Conservation (phyloP, 2,888 invertebrate species). For the Drosophila maculinotata region DNA sequence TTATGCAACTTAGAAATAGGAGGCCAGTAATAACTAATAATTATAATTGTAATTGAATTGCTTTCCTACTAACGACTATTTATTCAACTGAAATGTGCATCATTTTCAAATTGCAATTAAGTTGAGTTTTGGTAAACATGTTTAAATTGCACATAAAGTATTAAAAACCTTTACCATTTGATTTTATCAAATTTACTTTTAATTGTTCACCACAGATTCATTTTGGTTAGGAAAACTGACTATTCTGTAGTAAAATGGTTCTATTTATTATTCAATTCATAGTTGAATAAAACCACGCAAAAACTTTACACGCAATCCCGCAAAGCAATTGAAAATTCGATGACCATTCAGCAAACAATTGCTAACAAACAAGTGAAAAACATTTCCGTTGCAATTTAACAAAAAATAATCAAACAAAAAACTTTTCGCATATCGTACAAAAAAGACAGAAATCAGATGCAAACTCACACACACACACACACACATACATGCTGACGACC, state of each 20-base stretch:
- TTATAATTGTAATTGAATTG: background rate
- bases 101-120: slow-evolving; percentile 7
- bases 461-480: slow-evolving; percentile 5
- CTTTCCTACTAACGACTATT: background rate
- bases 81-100: background rate
- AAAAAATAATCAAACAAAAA: no score
- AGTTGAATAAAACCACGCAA: slow-evolving; percentile 27
- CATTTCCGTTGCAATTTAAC: slow-evolving; percentile 51
- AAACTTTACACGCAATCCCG: slow-evolving; percentile 55
- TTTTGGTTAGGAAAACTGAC: slow-evolving; percentile 14
- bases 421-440: slow-evolving; percentile 24
- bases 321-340: slow-evolving; percentile 64
- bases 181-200: slow-evolving; percentile 19
- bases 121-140: background rate
- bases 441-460: slow-evolving; percentile 18
- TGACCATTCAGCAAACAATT: slow-evolving; percentile 57
- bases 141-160: background rate
- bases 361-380: slow-evolving; percentile 25
- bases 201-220: slow-evolving; percentile 28
- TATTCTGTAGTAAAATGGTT: slow-evolving; percentile 20
- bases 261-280: slow-evolving; percentile 46
- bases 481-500: slow-evolving; percentile 20
- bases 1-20: no score
- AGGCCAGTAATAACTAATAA: no score
- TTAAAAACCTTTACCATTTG: slow-evolving; percentile 1